Evolutionary conservation across 2,113 vertebrate species (phyloP), one percentile per base, ranked within the genome.

Genomic region (Octodon degus): DNA sequence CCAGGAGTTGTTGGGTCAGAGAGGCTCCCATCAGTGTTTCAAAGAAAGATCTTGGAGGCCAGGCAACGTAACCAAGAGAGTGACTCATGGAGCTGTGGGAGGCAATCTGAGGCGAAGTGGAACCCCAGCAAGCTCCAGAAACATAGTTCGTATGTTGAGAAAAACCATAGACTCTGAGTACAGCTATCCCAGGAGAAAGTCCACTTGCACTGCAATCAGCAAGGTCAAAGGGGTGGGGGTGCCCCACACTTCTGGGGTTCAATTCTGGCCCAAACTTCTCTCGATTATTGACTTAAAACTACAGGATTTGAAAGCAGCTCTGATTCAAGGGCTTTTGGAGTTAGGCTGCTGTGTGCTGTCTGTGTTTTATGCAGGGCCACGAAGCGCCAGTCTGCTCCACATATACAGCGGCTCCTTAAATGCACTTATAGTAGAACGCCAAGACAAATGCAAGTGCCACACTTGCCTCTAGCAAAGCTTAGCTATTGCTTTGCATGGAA

Each of bases 401-500:
- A 62, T 4, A 53, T 62, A 93, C 37, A 67, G 74, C 24, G 95
- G 82, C 90, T 97, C 74, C 87, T 96, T 96, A 96, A 89, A 88
- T 90, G 93, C 95, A 96, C 94, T 97, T 93, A 5, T 85, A 85
- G 82, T 80, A 93, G 87, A 82, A 90, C 12, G 86, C 4, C 74
- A 91, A 76, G 91, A 83, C 27, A 43, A 86, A 86, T 40, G 63
- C n/a, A 96, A 95, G 76, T 0, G 22, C 20, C 43, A 53, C 83
- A 77, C 84, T 85, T 83, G 77, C 85, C 94, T 87, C 96, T 68
- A 97, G 96, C 96, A 98, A 94, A 92, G 93, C 82, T 83, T 97
- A 98, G 92, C 85, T 97, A 96, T 27, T 68, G 96, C 88, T 97
- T 94, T 83, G 91, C 76, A 72, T 34, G 81, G 90, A 91, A 96